Percentiles rank a stretch among this genome's conserved stretches.
These are phyloP conservation scores for Anolis carolinensis DNA, from an alignment of 2,113 vertebrate species.

Conservation along the genomic window DNA sequence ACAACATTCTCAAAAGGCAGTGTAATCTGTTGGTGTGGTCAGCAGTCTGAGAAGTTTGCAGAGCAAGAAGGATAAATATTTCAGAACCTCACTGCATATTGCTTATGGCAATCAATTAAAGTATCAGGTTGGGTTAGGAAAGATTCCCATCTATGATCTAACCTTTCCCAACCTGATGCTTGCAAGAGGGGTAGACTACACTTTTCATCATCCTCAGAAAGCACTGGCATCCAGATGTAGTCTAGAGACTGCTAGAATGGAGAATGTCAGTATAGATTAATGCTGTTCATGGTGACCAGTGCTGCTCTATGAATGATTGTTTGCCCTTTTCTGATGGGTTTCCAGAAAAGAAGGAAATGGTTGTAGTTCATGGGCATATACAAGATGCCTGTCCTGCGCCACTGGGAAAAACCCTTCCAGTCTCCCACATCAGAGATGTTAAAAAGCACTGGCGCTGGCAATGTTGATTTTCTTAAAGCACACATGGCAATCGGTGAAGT, in stretches of 20 bases:
- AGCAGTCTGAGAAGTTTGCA: background rate
- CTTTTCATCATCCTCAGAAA: too few species aligned
- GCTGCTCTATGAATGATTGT: too few species aligned
- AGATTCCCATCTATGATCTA: background rate
- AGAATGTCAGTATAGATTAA: too few species aligned
- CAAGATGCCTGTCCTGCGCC: background rate
- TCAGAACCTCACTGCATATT: background rate
- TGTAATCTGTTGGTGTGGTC: background rate
- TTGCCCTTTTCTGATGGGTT: too few species aligned
- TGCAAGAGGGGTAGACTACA: too few species aligned
- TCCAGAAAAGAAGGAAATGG: too few species aligned
- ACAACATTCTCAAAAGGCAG: background rate
- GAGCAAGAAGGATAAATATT: background rate
- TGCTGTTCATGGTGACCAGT: too few species aligned
- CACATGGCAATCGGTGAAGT: background rate
- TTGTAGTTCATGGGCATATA: too few species aligned
- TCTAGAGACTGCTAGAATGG: too few species aligned
- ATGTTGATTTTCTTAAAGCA: background rate
- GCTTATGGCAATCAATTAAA: background rate
- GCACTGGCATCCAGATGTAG: too few species aligned
- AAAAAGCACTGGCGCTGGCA: too few species aligned
- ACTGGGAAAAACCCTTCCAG: background rate
- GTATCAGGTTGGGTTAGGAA: background rate
- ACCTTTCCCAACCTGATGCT: too few species aligned
- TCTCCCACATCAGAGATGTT: background rate